These are phyloP conservation scores for Tachysurus vachellii DNA, from an alignment of 2,113 vertebrate species.

Conservation along the genomic window DNA sequence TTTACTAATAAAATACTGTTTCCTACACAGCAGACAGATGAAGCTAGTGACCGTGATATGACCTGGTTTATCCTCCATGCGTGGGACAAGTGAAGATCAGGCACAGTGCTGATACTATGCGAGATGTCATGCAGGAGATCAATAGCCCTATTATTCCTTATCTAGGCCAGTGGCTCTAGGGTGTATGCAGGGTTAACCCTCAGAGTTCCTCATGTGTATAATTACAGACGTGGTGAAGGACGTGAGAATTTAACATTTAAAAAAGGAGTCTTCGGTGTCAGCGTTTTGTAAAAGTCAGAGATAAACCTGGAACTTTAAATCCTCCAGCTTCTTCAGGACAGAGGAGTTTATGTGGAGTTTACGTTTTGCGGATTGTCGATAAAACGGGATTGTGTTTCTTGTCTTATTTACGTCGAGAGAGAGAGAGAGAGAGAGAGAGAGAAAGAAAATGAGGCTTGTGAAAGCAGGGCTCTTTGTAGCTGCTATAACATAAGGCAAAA, in stretches of 20 bases:
- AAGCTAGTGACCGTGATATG: background rate
- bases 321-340: background rate
- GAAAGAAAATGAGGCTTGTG: background rate
- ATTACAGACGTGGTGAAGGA: background rate
- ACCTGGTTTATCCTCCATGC: background rate
- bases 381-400: too few species aligned
- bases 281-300: background rate
- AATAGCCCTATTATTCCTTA: constrained; percentile 1
- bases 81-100: too few species aligned
- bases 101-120: background rate
- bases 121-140: constrained; percentile 11
- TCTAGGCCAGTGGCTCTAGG: constrained; percentile 3
- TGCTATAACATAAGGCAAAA: background rate
- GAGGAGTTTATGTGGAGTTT: too few species aligned
- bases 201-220: background rate
- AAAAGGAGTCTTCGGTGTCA: background rate
- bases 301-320: background rate
- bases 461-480: background rate
- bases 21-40: background rate
- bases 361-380: background rate
- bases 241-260: background rate
- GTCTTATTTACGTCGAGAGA: too few species aligned
- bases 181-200: background rate
- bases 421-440: background rate
- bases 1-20: background rate